Evolutionary conservation across 1,140 invertebrate genomes (phyloP).

Genomic region (Magallana ariakensis): DNA sequence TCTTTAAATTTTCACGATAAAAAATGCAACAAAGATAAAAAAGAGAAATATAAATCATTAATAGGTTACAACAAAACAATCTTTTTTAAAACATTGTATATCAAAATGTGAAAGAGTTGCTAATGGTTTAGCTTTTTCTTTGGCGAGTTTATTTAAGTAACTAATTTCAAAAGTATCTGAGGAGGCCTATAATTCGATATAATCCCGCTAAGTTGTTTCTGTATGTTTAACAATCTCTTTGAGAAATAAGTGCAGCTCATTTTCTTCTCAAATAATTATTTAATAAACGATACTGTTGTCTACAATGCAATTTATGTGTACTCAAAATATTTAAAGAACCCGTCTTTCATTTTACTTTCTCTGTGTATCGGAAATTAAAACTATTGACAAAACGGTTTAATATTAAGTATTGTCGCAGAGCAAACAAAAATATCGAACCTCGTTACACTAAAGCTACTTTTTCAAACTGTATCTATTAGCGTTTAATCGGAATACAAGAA

Average conservation of each 20-base stretch:
- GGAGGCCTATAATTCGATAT: not conserved
- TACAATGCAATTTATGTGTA: constrained; percentile 18
- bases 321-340: not conserved
- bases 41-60: no score
- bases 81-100: no score
- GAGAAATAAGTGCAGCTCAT: not conserved
- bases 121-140: no score
- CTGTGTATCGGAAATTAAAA: not conserved
- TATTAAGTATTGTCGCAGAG: not conserved
- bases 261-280: not conserved
- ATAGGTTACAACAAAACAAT: no score
- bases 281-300: not conserved
- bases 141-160: no score
- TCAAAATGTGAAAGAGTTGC: no score
- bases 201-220: not conserved
- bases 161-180: no score
- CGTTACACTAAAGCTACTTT: not conserved
- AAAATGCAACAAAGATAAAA: no score
- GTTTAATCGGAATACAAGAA: constrained; percentile 8
- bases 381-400: constrained; percentile 33
- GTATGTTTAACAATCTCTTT: not conserved
- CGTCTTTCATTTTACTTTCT: constrained; percentile 15
- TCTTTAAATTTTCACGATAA: no score
- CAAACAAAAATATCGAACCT: constrained; percentile 7
- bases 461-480: constrained; percentile 11